phyloP scores from a whole-genome alignment of 2,797 vertebrate genomes.

The Pipistrellus pygmaeus region DNA sequence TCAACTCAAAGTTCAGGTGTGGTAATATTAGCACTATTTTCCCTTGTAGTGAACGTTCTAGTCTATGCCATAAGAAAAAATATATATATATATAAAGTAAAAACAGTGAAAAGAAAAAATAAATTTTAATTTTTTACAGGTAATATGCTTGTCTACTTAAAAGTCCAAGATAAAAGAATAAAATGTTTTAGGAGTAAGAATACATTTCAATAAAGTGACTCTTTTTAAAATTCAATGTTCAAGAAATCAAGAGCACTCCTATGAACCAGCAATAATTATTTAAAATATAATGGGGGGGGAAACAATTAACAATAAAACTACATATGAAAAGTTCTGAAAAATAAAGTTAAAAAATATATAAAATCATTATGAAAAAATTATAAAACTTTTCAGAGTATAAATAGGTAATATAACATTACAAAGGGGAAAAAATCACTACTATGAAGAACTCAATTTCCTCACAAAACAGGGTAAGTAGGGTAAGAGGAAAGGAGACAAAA shows the following conservation, averaged over 20 bases:
- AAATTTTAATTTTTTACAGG: neutral
- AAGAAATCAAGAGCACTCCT: neutral
- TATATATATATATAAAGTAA: neutral
- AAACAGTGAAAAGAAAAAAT: neutral
- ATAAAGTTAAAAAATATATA: too few species aligned
- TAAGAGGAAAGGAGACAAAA: too few species aligned
- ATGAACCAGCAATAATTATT: too few species aligned
- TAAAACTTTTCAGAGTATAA: too few species aligned
- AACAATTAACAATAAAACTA: too few species aligned
- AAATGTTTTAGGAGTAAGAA: neutral
- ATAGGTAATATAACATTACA: too few species aligned
- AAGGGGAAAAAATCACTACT: too few species aligned
- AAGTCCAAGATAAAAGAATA: neutral
- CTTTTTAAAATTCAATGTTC: neutral
- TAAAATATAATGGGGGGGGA: too few species aligned
- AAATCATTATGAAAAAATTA: too few species aligned
- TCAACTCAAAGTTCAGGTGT: slow-evolving; percentile 1
- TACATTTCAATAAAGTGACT: neutral
- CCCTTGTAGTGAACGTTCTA: neutral
- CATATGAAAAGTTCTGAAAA: too few species aligned
- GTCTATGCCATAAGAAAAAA: neutral
- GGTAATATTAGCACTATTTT: neutral
- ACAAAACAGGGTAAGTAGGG: too few species aligned
- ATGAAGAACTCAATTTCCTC: too few species aligned
- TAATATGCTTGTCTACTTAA: neutral